These are phyloP conservation scores for Melitaea cinxia DNA, from an alignment of 1,140 invertebrate genomes.

Conservation along the genomic window DNA sequence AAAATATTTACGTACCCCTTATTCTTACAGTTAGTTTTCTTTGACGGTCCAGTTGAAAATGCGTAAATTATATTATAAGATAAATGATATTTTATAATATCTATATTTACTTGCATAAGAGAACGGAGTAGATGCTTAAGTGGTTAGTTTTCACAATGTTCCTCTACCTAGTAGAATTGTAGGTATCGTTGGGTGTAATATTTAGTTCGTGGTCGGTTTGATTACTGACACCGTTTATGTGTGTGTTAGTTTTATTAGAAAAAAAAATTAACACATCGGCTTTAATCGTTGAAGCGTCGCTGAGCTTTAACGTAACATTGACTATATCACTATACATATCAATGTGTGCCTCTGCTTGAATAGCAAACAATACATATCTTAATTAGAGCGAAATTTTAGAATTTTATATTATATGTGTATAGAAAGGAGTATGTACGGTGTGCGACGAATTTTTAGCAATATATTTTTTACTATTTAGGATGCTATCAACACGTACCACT, in stretches of 20 bases:
- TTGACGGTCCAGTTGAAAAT: conserved; percentile 5
- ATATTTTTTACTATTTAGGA: conserved; percentile 73
- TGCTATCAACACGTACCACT: conserved; percentile 69
- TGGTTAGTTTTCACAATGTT: conserved; percentile 59
- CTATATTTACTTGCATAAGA: conserved; percentile 34
- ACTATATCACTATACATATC: conserved; percentile 75
- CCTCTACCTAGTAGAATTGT: conserved; percentile 54
- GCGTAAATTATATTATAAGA: conserved; percentile 9
- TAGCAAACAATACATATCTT: conserved; percentile 77
- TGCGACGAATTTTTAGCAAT: conserved; percentile 71
- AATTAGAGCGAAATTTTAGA: conserved; percentile 72
- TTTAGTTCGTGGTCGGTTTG: conserved; percentile 10
- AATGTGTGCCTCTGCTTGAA: conserved; percentile 79
- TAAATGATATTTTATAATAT: conserved; percentile 35
- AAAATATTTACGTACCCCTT: background rate
- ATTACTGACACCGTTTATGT: conserved; percentile 31
- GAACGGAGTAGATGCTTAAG: conserved; percentile 37
- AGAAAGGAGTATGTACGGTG: conserved; percentile 61
- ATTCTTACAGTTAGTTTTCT: conserved; percentile 2
- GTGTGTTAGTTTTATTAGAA: conserved; percentile 49
- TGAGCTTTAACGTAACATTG: conserved; percentile 50
- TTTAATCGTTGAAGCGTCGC: conserved; percentile 70
- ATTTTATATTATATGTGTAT: conserved; percentile 65
- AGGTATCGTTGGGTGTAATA: conserved; percentile 42
- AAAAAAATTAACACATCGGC: conserved; percentile 57